phyloP scores from a whole-genome alignment of 2,113 vertebrate genomes.

The Scytalopus superciliaris region DNA sequence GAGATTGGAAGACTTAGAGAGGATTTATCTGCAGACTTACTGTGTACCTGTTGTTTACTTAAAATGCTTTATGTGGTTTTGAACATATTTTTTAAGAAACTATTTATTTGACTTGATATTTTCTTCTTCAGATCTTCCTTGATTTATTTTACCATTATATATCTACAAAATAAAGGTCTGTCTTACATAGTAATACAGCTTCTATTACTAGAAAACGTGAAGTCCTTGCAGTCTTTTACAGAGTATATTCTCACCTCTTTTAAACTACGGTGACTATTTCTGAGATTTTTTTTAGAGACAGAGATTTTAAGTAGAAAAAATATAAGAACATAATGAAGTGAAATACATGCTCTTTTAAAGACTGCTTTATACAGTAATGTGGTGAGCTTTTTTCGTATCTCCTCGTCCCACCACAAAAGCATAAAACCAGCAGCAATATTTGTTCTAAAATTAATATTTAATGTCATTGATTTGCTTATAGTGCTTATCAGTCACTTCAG shows the following conservation, averaged over 20 bases:
- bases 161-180: background rate
- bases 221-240: background rate
- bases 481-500: background rate
- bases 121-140: background rate
- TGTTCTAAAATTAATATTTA: background rate
- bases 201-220: background rate
- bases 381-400: background rate
- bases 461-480: background rate
- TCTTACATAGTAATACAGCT: background rate
- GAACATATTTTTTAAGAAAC: background rate
- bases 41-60: background rate
- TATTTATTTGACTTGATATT: background rate
- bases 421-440: background rate
- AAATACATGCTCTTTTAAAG: background rate
- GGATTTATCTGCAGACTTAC: background rate
- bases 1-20: background rate
- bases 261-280: background rate
- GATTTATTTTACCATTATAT: background rate
- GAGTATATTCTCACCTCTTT: background rate
- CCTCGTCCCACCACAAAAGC: background rate
- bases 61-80: background rate
- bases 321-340: background rate
- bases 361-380: background rate
- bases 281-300: background rate
- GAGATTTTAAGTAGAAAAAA: background rate